These are phyloP conservation scores for Nanorana parkeri DNA, from an alignment of 2,113 vertebrate species.

Conservation along the genomic window DNA sequence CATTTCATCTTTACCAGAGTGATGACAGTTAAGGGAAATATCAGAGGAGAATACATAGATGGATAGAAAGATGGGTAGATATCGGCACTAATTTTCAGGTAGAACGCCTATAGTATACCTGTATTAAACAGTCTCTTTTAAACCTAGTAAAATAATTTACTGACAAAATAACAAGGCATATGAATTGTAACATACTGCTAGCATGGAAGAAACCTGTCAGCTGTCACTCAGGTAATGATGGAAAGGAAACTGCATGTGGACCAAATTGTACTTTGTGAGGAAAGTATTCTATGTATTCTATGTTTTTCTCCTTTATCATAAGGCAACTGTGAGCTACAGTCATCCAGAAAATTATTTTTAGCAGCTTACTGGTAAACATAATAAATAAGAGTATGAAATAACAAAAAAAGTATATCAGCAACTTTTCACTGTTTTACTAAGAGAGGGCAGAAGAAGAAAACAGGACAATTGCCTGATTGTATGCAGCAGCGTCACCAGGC, in stretches of 20 bases:
- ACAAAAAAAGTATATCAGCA: no score
- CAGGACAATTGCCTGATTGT: no score
- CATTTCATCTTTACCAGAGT: neutral
- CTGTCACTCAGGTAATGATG: conserved; percentile 24
- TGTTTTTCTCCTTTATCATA: neutral
- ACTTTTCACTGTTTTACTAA: no score
- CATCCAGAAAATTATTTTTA: no score
- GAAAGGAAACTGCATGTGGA: neutral
- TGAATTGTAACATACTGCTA: neutral
- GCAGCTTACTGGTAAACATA: no score
- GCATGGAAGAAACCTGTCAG: neutral
- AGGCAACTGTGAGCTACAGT: neutral
- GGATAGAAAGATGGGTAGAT: no score
- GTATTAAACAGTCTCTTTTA: conserved; percentile 12
- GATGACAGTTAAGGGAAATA: neutral
- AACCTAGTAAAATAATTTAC: neutral
- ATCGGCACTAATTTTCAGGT: neutral
- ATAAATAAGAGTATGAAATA: no score
- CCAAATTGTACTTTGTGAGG: neutral
- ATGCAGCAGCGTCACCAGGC: no score
- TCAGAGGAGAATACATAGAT: no score
- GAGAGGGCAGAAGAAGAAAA: no score
- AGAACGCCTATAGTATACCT: neutral
- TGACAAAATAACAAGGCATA: neutral
- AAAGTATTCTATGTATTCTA: conserved; percentile 6